A percentile compares a stretch with the other conserved stretches of the same genome.
These are phyloP conservation scores for Drosophila mayaguana DNA, from an alignment of 2,888 invertebrate genomes.

Conservation along the genomic window DNA sequence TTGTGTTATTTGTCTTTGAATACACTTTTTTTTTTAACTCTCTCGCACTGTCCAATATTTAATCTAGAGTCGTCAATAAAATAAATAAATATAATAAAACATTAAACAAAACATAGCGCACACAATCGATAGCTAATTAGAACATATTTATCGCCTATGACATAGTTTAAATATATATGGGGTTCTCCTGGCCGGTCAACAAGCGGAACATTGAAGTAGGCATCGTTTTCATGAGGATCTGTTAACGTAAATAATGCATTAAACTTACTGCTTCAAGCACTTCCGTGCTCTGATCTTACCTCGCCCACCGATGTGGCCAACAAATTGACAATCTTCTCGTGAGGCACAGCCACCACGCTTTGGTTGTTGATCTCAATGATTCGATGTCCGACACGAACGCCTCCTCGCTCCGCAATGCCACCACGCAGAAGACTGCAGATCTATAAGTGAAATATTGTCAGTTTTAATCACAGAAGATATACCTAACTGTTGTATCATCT, in stretches of 20 bases:
- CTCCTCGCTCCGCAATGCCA: constrained; percentile 99
- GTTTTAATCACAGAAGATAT: too few species aligned
- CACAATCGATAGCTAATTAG: not conserved
- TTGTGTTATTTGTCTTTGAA: constrained; percentile 65
- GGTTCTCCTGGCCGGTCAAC: constrained; percentile 99
- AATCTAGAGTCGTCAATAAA: constrained; percentile 14
- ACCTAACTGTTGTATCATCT: too few species aligned
- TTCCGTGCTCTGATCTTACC: constrained; percentile 86
- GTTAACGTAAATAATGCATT: constrained; percentile 53
- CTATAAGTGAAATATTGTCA: constrained; percentile 86
- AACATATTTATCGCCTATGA: not conserved
- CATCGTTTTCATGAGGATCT: constrained; percentile 99
- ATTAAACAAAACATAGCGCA: not conserved
- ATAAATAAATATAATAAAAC: not conserved
- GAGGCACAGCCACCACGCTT: constrained; percentile 99
- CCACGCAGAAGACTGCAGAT: constrained; percentile 99
- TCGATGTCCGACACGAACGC: constrained; percentile 99
- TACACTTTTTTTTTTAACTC: constrained; percentile 21
- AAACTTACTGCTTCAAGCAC: not conserved
- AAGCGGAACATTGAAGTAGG: constrained; percentile 99
- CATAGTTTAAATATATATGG: constrained; percentile 95
- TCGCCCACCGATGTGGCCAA: constrained; percentile 99
- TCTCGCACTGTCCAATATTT: constrained; percentile 16
- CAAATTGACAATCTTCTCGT: constrained; percentile 99
- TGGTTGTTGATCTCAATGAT: constrained; percentile 99